Percentiles rank a stretch among this genome's conserved stretches.
These are phyloP conservation scores for Helleia helle DNA, from an alignment of 2,888 invertebrate species.

Conservation along the genomic window DNA sequence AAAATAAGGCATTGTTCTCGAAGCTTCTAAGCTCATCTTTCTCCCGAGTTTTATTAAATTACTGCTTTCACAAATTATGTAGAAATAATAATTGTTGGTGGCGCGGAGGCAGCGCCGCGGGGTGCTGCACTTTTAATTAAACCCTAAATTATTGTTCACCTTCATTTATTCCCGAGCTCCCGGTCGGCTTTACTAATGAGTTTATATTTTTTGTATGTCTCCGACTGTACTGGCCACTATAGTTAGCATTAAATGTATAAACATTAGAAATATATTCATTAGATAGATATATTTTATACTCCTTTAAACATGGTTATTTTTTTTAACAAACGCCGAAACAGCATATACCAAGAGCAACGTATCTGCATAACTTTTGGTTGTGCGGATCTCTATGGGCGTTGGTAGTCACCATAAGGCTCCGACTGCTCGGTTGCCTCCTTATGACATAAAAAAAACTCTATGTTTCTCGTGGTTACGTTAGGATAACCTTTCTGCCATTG, in stretches of 20 bases:
- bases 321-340: too few species aligned
- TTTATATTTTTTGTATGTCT: conserved; percentile 60
- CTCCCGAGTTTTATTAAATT: conserved; percentile 59
- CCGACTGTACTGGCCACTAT: conserved; percentile 23
- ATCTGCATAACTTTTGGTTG: too few species aligned
- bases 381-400: too few species aligned
- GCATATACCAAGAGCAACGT: too few species aligned
- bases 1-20: conserved; percentile 1
- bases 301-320: too few species aligned
- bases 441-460: too few species aligned
- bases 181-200: conserved; percentile 64
- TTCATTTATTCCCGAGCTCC: conserved; percentile 70
- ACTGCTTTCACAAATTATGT: conserved; percentile 68
- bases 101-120: conserved; percentile 51
- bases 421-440: too few species aligned
- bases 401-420: too few species aligned
- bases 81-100: conserved; percentile 57
- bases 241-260: neutral
- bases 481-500: too few species aligned
- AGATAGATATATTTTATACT: too few species aligned
- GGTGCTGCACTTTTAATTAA: conserved; percentile 71
- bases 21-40: neutral
- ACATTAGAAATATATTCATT: too few species aligned
- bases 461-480: too few species aligned
- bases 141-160: conserved; percentile 73